A percentile compares a stretch with the other conserved stretches of the same genome.
Evolutionary conservation across 1,140 invertebrate species (phyloP).

Genomic region (Brevipalpus yothersi): DNA sequence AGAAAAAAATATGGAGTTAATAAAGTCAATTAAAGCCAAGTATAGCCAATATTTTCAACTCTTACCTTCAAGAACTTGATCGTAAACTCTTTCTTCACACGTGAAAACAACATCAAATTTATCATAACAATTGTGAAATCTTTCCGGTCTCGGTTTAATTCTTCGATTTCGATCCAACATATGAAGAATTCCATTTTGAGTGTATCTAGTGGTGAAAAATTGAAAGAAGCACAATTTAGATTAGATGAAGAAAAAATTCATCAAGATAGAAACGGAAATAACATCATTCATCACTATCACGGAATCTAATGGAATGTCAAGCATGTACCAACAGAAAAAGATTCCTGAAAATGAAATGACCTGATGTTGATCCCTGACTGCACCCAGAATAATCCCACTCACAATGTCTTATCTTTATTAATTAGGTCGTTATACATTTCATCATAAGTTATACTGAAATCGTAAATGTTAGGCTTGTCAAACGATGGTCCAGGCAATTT

Average conservation of each 20-base stretch:
- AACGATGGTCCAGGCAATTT: slow-evolving; percentile 83
- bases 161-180: slow-evolving; percentile 93
- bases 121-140: slow-evolving; percentile 70
- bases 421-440: slow-evolving; percentile 88
- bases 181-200: slow-evolving; percentile 91
- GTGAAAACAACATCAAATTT: slow-evolving; percentile 91
- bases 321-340: slow-evolving; percentile 3
- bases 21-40: slow-evolving; percentile 3
- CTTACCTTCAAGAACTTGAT: slow-evolving; percentile 49
- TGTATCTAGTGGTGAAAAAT: slow-evolving; percentile 32
- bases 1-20: neutral
- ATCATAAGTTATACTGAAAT: slow-evolving; percentile 87
- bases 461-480: slow-evolving; percentile 91
- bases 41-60: neutral
- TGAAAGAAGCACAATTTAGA: neutral
- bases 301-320: neutral
- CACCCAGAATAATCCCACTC: slow-evolving; percentile 6
- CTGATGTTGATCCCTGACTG: slow-evolving; percentile 16
- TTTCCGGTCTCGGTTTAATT: slow-evolving; percentile 80
- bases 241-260: neutral
- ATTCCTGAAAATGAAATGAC: too few relatives aligned
- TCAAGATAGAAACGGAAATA: neutral
- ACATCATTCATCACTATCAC: neutral
- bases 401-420: slow-evolving; percentile 28
- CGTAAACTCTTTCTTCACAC: slow-evolving; percentile 95